Evolutionary conservation across 2,888 invertebrate species (phyloP), one percentile per base, ranked within the genome.

Genomic region (Sclerodermus sp.): DNA sequence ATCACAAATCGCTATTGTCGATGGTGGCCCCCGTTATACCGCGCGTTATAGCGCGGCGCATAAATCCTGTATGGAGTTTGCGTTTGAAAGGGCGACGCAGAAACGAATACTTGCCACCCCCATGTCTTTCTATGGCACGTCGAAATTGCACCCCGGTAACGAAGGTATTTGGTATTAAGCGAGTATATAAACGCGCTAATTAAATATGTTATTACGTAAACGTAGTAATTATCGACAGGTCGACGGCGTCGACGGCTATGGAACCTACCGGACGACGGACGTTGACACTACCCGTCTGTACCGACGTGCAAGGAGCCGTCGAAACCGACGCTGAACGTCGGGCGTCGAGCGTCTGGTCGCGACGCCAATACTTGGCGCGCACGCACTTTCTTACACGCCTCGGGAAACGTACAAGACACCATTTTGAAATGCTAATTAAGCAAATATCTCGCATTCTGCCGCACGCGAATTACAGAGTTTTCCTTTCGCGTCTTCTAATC

Each of bases 181-280:
- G 49, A 16, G 37, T 44, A 30, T 37, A 45, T 36, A 47, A 53
- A 57, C 61, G 51, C 51, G 48, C 62, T 61, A 62, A 62, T 62
- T 62, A 62, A 55, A 62, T 57, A 50, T 49, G 51, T 55, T 53
- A 23, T 61, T 61, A 58, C 57, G 50, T 62, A 61, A 61, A 55
- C 56, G 55, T 48, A 52, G 47, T 53, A 58, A 61, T 62, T 61
- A 61, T 61, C 53, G 56, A 49, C 51, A 16, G 47, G 14, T 42
- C 36, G 23, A 23, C 23, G n/a, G n/a, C n/a, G n/a, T n/a, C 23
- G 8, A 8, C 3, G 23, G 23, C 23, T 23, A 23, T 23, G 3
- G 3, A 8, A 8, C 8, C 8, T 8, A 23, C 23, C 8, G 23
- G 23, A 3, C 23, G 8, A 3, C 8, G 4, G 4, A 23, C 23